These are phyloP conservation scores for Danaus melanippus DNA, from an alignment of 1,140 invertebrate genomes.

Conservation along the genomic window DNA sequence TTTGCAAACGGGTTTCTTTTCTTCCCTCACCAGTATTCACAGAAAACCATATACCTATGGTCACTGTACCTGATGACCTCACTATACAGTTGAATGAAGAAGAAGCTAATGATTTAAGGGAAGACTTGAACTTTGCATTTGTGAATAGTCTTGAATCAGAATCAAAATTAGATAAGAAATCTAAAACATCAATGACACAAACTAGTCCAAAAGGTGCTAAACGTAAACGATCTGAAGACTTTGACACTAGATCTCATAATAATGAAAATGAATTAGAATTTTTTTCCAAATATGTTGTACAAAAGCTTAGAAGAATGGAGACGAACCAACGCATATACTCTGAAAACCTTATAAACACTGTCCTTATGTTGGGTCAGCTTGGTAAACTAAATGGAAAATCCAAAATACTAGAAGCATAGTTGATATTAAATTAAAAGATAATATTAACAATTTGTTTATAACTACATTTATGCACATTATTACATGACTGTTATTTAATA, in stretches of 20 bases:
- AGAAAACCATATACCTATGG: slow-evolving; percentile 63
- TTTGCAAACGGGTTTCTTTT: slow-evolving; percentile 56
- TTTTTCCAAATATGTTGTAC: slow-evolving; percentile 65
- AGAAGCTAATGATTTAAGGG: slow-evolving; percentile 53
- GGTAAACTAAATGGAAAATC: slow-evolving; percentile 59
- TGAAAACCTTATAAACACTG: slow-evolving; percentile 65
- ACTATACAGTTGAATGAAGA: slow-evolving; percentile 62
- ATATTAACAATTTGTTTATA: slow-evolving; percentile 8
- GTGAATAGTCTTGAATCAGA: slow-evolving; percentile 28
- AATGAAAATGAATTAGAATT: slow-evolving; percentile 65
- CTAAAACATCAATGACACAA: slow-evolving; percentile 30
- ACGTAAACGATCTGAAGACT: slow-evolving; percentile 37
- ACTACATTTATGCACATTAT: neutral
- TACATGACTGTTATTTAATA: slow-evolving; percentile 1
- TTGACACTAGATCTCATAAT: slow-evolving; percentile 26
- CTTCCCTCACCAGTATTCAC: slow-evolving; percentile 55
- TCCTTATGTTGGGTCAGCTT: slow-evolving; percentile 62
- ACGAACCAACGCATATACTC: slow-evolving; percentile 66
- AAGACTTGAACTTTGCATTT: slow-evolving; percentile 49
- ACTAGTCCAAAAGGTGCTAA: slow-evolving; percentile 40
- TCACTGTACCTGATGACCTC: slow-evolving; percentile 62
- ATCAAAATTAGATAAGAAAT: slow-evolving; percentile 21
- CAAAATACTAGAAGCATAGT: slow-evolving; percentile 49
- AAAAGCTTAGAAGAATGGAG: slow-evolving; percentile 63
- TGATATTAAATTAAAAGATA: slow-evolving; percentile 14